A percentile compares a stretch with the other conserved stretches of the same genome.
Conservation (phyloP, 2,888 invertebrate genomes). For the Tiliacea citrago region DNA sequence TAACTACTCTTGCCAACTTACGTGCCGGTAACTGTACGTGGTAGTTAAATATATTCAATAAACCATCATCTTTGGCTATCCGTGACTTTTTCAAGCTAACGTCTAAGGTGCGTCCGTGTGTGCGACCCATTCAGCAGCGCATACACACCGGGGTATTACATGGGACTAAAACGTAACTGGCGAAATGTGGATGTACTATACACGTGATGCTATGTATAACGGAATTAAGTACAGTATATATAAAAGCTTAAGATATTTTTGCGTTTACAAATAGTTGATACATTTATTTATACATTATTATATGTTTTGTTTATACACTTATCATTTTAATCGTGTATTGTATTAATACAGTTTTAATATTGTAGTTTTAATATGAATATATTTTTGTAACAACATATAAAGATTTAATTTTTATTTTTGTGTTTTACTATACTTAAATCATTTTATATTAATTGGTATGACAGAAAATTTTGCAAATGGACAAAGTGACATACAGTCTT, state of each 20-base stretch:
- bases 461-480: not conserved
- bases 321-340: slow-evolving; percentile 60
- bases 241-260: slow-evolving; percentile 41
- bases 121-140: too few relatives aligned
- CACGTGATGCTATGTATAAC: not conserved
- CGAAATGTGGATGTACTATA: not conserved
- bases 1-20: too few relatives aligned
- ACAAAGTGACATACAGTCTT: not conserved
- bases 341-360: slow-evolving; percentile 58
- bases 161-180: not conserved
- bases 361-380: slow-evolving; percentile 60
- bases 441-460: too few relatives aligned
- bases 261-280: slow-evolving; percentile 14
- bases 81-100: too few relatives aligned
- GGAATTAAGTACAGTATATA: slow-evolving; percentile 37
- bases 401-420: slow-evolving; percentile 45
- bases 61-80: too few relatives aligned
- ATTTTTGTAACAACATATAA: slow-evolving; percentile 66
- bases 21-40: too few relatives aligned
- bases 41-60: too few relatives aligned
- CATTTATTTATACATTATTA: slow-evolving; percentile 13
- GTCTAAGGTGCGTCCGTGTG: too few relatives aligned
- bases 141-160: not conserved
- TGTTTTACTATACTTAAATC: slow-evolving; percentile 34
- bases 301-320: slow-evolving; percentile 45